Evolutionary conservation across 2,113 vertebrate species (phyloP).

Genomic region (Hassar affinis): DNA sequence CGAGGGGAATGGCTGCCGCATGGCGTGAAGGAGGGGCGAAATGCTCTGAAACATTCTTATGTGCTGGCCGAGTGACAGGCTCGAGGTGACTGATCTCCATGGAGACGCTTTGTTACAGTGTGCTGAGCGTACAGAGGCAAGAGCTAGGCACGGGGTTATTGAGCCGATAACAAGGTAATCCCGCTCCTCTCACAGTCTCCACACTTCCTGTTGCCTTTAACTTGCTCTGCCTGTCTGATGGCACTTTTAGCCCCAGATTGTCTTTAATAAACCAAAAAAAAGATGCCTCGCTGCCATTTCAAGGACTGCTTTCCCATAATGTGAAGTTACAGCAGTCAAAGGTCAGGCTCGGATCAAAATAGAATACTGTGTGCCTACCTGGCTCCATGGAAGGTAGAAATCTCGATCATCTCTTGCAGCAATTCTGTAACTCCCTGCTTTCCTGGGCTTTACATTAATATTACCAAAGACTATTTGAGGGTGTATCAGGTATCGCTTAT

Average conservation of each 20-base stretch:
- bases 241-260: conserved; percentile 44
- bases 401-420: conserved; percentile 24
- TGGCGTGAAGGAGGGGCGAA: conserved; percentile 73
- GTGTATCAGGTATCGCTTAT: conserved; percentile 56
- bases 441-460: conserved; percentile 45
- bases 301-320: conserved; percentile 38
- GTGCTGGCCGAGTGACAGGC: conserved; percentile 80
- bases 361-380: conserved; percentile 13
- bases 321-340: conserved; percentile 40
- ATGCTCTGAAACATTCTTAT: conserved; percentile 72
- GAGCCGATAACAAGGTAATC: conserved; percentile 91
- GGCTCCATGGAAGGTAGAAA: not conserved
- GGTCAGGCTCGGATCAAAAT: conserved; percentile 51
- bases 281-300: conserved; percentile 36
- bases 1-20: conserved; percentile 67
- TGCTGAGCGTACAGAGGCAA: conserved; percentile 78
- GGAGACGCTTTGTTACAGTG: conserved; percentile 77
- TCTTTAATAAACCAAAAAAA: conserved; percentile 53
- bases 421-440: conserved; percentile 4
- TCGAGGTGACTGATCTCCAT: conserved; percentile 86
- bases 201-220: conserved; percentile 69
- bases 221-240: conserved; percentile 23
- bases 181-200: conserved; percentile 77
- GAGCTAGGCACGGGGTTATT: conserved; percentile 82
- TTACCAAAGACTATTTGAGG: conserved; percentile 50